A percentile compares a stretch with the other conserved stretches of the same genome.
phyloP scores from a whole-genome alignment of 1,140 invertebrate genomes.

The Uloborus diversus region DNA sequence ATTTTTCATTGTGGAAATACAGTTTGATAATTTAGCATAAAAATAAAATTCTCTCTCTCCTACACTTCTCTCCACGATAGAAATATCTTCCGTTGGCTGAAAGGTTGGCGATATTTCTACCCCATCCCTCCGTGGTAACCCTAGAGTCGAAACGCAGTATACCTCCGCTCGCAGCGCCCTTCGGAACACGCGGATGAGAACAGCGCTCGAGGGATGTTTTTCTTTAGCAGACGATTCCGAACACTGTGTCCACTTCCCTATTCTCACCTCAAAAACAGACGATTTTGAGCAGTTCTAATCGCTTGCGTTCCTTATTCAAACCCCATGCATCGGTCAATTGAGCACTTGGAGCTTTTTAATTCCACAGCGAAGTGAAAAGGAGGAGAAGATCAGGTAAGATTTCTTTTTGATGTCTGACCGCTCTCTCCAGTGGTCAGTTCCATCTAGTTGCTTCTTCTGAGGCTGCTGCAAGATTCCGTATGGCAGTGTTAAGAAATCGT shows the following conservation, averaged over 20 bases:
- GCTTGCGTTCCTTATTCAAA: background rate
- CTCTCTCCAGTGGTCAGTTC: conserved; percentile 7
- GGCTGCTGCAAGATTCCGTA: conserved; percentile 19
- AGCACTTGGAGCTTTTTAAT: background rate
- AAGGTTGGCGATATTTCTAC: background rate
- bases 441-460: background rate
- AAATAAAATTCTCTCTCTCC: background rate
- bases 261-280: background rate
- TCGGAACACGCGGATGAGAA: conserved; percentile 47
- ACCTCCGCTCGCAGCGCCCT: conserved; percentile 25
- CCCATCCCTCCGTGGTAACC: conserved; percentile 4
- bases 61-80: background rate
- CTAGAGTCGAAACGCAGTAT: conserved; percentile 2
- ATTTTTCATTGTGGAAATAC: background rate
- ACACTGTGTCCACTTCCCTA: background rate
- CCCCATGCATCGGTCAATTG: background rate
- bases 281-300: too few relatives aligned
- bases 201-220: conserved; percentile 48
- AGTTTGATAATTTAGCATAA: background rate
- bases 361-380: background rate
- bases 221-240: conserved; percentile 15
- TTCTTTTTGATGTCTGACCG: conserved; percentile 37
- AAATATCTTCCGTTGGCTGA: background rate
- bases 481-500: conserved; percentile 27
- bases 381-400: conserved; percentile 5